Conservation (phyloP, 2,888 invertebrate genomes). For the Ophioninae sp. region DNA sequence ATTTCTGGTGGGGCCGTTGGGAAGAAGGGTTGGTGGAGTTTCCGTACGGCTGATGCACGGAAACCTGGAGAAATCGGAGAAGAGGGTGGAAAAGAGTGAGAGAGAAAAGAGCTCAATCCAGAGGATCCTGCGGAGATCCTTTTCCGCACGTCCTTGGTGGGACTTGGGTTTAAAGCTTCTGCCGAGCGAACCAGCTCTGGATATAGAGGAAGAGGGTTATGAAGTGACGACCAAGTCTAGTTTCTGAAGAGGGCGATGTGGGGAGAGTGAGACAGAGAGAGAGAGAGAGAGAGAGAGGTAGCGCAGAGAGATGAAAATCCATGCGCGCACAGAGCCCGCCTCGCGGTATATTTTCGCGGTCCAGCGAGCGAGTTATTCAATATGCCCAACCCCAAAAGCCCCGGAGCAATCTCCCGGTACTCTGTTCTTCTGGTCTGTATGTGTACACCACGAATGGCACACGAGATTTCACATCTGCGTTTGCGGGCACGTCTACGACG, state of each 20-base stretch:
- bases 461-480: slow-evolving; percentile 58
- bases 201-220: slow-evolving; percentile 45
- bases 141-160: slow-evolving; percentile 47
- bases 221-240: slow-evolving; percentile 43
- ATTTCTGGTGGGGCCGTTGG: slow-evolving; percentile 44
- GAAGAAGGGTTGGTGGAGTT: slow-evolving; percentile 41
- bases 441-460: slow-evolving; percentile 37
- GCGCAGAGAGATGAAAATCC: slow-evolving; percentile 44
- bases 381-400: slow-evolving; percentile 80
- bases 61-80: slow-evolving; percentile 32
- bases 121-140: slow-evolving; percentile 62
- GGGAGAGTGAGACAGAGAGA: slow-evolving; percentile 26
- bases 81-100: slow-evolving; percentile 25
- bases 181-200: slow-evolving; percentile 64
- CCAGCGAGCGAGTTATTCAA: slow-evolving; percentile 81
- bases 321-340: slow-evolving; percentile 59
- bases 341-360: slow-evolving; percentile 81
- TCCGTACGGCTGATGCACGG: slow-evolving; percentile 4
- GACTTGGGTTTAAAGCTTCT: slow-evolving; percentile 41
- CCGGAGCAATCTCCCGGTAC: slow-evolving; percentile 77
- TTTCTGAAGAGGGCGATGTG: not conserved
- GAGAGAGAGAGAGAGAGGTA: slow-evolving; percentile 12
- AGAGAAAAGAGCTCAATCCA: slow-evolving; percentile 36
- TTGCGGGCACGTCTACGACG: slow-evolving; percentile 46
- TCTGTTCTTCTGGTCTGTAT: slow-evolving; percentile 65